A percentile compares a stretch with the other conserved stretches of the same genome.
phyloP scores from a whole-genome alignment of 2,113 vertebrate genomes.

The Coracopsis vasa region DNA sequence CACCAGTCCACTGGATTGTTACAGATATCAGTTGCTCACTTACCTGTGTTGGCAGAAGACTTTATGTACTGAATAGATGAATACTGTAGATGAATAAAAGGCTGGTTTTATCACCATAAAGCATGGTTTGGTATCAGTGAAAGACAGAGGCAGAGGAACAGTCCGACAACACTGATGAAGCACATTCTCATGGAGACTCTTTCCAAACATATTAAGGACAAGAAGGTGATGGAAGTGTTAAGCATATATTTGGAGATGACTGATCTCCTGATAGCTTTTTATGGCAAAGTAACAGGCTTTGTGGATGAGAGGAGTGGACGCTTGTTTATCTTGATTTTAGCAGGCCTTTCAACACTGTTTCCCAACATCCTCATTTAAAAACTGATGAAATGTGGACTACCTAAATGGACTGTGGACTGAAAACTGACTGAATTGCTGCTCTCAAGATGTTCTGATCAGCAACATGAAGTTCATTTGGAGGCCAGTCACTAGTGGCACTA shows the following conservation, averaged over 20 bases:
- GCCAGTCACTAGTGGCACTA: neutral
- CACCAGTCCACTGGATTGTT: neutral
- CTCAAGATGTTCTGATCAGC: neutral
- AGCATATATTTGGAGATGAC: neutral
- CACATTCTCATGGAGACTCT: neutral
- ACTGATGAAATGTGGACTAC: neutral
- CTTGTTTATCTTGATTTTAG: neutral
- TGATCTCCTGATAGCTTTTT: neutral
- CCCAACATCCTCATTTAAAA: neutral
- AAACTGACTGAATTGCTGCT: neutral
- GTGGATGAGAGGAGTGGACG: neutral
- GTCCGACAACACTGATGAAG: neutral
- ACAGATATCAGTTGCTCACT: neutral
- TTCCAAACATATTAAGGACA: neutral
- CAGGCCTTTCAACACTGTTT: neutral
- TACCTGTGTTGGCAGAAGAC: neutral
- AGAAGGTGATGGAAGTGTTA: neutral
- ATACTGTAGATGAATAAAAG: neutral
- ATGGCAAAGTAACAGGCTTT: neutral
- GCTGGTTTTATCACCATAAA: neutral
- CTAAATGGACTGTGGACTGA: neutral
- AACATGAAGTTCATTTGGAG: neutral
- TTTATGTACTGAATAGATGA: neutral
- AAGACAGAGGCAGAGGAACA: neutral
- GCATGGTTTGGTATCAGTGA: neutral